Percentiles rank a stretch among this genome's conserved stretches.
phyloP scores from a whole-genome alignment of 1,140 invertebrate genomes.

The Mamestra configurata region DNA sequence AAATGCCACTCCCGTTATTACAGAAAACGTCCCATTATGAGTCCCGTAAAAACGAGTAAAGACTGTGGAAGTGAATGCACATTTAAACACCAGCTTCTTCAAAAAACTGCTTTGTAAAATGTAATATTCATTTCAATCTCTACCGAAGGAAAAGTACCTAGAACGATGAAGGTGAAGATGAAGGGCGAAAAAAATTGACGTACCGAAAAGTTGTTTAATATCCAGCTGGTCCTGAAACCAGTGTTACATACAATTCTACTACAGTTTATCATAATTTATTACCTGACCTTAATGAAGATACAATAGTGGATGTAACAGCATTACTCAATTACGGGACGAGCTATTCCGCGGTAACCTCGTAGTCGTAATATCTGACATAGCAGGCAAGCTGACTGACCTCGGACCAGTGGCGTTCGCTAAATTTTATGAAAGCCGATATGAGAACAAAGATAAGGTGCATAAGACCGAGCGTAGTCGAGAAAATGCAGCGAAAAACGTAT shows the following conservation, averaged over 20 bases:
- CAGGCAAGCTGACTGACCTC: slow-evolving; percentile 22
- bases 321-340: neutral
- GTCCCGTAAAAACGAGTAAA: too few species aligned
- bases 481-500: slow-evolving; percentile 7
- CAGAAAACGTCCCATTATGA: too few species aligned
- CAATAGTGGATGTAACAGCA: neutral
- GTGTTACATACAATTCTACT: neutral
- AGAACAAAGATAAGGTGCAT: slow-evolving; percentile 8
- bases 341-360: neutral
- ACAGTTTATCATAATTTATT: neutral
- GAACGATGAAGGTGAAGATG: too few species aligned
- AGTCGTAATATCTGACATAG: neutral
- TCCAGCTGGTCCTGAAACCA: neutral
- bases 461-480: neutral
- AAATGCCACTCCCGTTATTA: too few species aligned
- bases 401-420: neutral
- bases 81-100: too few species aligned
- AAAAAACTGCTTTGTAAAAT: too few species aligned
- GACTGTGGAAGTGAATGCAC: too few species aligned
- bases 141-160: too few species aligned
- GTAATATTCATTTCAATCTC: too few species aligned
- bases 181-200: too few species aligned
- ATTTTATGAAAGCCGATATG: slow-evolving; percentile 24
- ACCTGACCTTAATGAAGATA: neutral
- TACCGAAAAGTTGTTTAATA: too few species aligned